These are phyloP conservation scores for Gopherus flavomarginatus DNA, from an alignment of 2,113 vertebrate species.

Conservation along the genomic window DNA sequence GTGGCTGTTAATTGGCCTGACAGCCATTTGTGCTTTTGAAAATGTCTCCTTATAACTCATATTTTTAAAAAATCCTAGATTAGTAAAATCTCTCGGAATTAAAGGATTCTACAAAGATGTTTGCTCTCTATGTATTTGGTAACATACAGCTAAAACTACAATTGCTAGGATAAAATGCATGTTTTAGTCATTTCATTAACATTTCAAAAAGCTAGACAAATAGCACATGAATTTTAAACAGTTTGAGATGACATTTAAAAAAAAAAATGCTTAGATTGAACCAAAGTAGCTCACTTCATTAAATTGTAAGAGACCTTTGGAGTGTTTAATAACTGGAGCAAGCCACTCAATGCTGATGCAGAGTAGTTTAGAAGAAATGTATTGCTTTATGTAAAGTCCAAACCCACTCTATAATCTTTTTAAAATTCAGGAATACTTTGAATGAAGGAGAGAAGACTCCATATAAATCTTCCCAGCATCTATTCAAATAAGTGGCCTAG, in stretches of 20 bases:
- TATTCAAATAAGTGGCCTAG: neutral
- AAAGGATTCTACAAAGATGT: neutral
- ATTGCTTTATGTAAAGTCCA: neutral
- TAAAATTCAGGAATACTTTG: neutral
- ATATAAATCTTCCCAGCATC: neutral
- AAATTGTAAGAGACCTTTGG: neutral
- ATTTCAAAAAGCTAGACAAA: neutral
- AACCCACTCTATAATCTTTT: neutral
- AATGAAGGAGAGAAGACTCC: neutral
- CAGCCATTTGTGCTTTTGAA: neutral
- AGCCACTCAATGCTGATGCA: neutral
- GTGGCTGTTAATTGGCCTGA: neutral
- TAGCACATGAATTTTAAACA: neutral
- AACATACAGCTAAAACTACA: neutral
- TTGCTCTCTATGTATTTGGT: rapidly evolving
- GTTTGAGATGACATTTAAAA: neutral
- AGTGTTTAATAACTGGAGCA: neutral
- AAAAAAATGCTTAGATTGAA: neutral
- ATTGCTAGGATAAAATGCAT: neutral
- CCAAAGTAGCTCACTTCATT: neutral
- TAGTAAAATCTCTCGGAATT: neutral
- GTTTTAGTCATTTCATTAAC: neutral
- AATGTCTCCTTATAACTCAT: neutral
- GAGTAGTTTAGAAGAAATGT: neutral
- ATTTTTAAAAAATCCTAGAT: neutral